Evolutionary conservation across 2,888 invertebrate genomes (phyloP), one percentile per base, ranked within the genome.

Genomic region (Patella caerulea): DNA sequence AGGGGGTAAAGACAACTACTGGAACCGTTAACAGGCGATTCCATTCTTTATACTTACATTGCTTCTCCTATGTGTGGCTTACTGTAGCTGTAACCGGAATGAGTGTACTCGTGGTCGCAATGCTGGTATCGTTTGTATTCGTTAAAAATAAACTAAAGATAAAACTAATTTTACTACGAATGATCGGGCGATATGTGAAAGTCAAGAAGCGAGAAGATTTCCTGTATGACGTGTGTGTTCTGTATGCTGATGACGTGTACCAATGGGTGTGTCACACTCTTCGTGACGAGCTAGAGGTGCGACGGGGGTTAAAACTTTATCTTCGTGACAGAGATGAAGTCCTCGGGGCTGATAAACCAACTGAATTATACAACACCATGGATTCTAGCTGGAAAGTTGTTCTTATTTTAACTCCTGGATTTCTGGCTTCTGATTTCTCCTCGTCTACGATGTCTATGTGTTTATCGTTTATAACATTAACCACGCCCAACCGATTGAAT

Each of bases 381-480:
- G 24, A 65, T 3, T 24, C 19, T 24, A 65, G 65, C 24, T 65
- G 65, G 65, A 65, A 65, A 24, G 19, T 65, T 24, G 65, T 65
- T 19, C 24, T 65, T 24, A 65, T 65, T 24, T 65, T 65, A 65
- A 12, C 65, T 65, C 65, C 19, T 11, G 65, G 24, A 24, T 65
- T 65, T 24, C 19, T 65, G 65, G 65, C 19, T 65, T 19, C 19
- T 24, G 19, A 19, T 24, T 65, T 65, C 19, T 19, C 65, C 12
- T 65, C 2, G 11, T 65, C 24, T 12, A 65, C 65, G 11, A 19
- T 65, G 19, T 24, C 65, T 65, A 2, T 24, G 19, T 65, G 65
- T 65, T 65, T 65, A 65, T 24, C 65, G 24, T 65, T 24, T 12
- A 65, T 65, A 24, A 65, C 65, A 19, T 65, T 65, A 65, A 65